Evolutionary conservation across 2,888 invertebrate species (phyloP).

Genomic region (Aplocera efformata): DNA sequence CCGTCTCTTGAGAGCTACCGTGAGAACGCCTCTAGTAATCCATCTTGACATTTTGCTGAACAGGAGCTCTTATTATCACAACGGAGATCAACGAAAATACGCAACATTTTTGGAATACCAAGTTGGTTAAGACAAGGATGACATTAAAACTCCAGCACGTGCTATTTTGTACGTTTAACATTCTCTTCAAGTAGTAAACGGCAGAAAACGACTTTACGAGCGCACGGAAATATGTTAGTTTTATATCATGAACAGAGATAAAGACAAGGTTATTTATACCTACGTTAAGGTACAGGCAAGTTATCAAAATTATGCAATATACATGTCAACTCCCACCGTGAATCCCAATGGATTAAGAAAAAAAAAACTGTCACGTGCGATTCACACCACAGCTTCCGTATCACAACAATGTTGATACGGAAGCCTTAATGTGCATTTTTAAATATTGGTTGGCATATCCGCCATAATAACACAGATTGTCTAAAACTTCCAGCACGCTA

Average conservation of each 20-base stretch:
- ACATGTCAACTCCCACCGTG: no score
- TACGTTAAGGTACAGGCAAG: no score
- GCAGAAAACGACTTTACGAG: slow-evolving; percentile 14
- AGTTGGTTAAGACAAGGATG: slow-evolving; percentile 9
- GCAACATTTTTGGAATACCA: slow-evolving; percentile 24
- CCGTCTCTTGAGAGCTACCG: slow-evolving; percentile 67
- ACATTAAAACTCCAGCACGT: slow-evolving; percentile 22
- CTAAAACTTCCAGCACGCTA: no score
- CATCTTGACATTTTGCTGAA: slow-evolving; percentile 57
- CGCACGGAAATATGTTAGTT: slow-evolving; percentile 7
- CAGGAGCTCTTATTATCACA: slow-evolving; percentile 50
- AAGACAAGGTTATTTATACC: slow-evolving; percentile 4
- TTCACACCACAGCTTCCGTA: no score
- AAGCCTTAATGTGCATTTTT: no score
- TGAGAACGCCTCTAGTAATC: slow-evolving; percentile 60
- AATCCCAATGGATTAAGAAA: no score
- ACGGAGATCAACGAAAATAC: slow-evolving; percentile 42
- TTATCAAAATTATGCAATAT: no score
- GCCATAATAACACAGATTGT: no score
- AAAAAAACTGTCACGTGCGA: no score
- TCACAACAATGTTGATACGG: no score
- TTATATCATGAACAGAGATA: slow-evolving; percentile 2
- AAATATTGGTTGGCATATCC: no score
- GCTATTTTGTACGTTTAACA: slow-evolving; percentile 16
- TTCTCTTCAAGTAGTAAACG: slow-evolving; percentile 17